Conservation (phyloP, 2,888 invertebrate species). For the Stenichneumon culpator region DNA sequence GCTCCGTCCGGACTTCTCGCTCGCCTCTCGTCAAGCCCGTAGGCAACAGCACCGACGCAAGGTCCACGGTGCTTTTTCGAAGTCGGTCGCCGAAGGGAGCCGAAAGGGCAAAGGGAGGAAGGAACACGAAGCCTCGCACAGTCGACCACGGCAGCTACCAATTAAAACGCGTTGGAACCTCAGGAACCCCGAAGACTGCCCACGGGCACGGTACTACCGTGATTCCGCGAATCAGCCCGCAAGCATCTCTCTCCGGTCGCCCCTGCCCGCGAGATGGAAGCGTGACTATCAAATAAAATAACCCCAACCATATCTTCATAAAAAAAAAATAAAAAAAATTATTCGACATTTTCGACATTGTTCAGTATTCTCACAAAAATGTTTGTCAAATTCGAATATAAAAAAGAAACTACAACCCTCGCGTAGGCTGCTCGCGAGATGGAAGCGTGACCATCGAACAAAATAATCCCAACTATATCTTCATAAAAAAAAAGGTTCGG, state of each 20-base stretch:
- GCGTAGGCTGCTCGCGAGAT: background rate
- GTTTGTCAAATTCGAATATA: no score
- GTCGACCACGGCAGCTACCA: slow-evolving; percentile 71
- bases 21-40: background rate
- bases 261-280: slow-evolving; percentile 27
- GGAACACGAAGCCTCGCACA: slow-evolving; percentile 45
- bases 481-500: background rate
- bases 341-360: background rate
- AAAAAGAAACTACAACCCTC: background rate
- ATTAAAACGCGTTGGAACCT: slow-evolving; percentile 70
- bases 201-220: slow-evolving; percentile 60
- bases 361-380: no score
- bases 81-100: slow-evolving; percentile 55
- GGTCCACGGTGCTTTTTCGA: slow-evolving; percentile 7
- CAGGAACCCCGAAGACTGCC: slow-evolving; percentile 62
- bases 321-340: no score
- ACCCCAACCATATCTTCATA: background rate
- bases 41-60: background rate
- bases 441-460: slow-evolving; percentile 5
- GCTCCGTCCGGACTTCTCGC: background rate
- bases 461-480: background rate
- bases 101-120: slow-evolving; percentile 54
- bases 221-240: slow-evolving; percentile 68
- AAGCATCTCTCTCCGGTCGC: slow-evolving; percentile 50
- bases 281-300: slow-evolving; percentile 3